A percentile compares a stretch with the other conserved stretches of the same genome.
These are phyloP conservation scores for Portunus trituberculatus DNA, from an alignment of 1,140 invertebrate species.

Conservation along the genomic window DNA sequence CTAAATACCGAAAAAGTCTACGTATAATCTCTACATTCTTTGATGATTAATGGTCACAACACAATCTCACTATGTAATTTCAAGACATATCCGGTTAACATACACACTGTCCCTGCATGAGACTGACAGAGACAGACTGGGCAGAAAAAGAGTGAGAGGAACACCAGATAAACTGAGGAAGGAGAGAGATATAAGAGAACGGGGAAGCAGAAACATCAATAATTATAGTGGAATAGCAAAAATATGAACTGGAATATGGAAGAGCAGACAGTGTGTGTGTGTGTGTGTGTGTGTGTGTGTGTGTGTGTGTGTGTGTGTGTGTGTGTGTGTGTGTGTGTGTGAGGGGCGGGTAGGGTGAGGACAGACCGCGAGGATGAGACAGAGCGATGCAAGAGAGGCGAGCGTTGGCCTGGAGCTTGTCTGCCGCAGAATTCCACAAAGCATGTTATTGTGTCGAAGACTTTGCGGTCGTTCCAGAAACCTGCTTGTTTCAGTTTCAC, in stretches of 20 bases:
- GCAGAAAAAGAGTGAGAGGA: not conserved
- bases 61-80: no score
- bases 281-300: not conserved
- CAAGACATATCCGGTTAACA: no score
- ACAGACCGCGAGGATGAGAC: not conserved
- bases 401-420: not conserved
- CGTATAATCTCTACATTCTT: no score
- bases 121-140: not conserved
- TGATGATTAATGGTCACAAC: no score
- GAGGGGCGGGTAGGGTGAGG: not conserved
- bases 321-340: no score
- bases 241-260: not conserved
- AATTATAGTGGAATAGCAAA: not conserved
- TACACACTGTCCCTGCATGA: no score
- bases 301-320: no score
- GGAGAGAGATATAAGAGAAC: not conserved
- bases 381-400: not conserved
- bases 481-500: not conserved
- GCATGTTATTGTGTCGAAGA: not conserved
- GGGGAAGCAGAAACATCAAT: not conserved
- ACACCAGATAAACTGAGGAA: not conserved
- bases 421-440: not conserved
- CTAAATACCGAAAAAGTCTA: no score
- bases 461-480: not conserved
- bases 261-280: no score